phyloP scores from a whole-genome alignment of 2,797 vertebrate genomes.

The Crypturellus tataupa region DNA sequence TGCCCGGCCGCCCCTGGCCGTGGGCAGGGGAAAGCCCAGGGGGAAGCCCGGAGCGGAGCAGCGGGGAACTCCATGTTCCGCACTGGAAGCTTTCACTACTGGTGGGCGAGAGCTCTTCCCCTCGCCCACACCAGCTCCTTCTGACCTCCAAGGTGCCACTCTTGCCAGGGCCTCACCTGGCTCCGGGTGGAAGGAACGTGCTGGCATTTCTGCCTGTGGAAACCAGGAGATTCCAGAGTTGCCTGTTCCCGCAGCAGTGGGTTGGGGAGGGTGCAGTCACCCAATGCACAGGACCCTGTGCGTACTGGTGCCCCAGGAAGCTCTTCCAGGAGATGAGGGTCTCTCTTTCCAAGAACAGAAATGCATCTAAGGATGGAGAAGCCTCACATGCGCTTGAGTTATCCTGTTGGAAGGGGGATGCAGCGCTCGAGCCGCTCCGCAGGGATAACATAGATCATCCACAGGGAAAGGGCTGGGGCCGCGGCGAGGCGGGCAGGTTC shows the following conservation, averaged over 20 bases:
- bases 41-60: not conserved
- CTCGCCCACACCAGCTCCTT: not conserved
- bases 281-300: not conserved
- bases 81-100: not conserved
- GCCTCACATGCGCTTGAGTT: accelerated
- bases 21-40: not conserved
- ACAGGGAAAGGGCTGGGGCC: not conserved
- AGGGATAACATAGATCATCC: not conserved
- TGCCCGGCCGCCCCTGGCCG: accelerated
- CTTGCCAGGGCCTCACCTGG: not conserved
- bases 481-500: not conserved
- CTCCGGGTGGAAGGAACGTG: not conserved
- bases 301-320: accelerated
- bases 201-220: not conserved
- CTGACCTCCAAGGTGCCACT: not conserved
- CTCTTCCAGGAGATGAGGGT: too few relatives aligned
- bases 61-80: not conserved
- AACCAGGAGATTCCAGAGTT: not conserved
- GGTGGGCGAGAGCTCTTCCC: slow-evolving; percentile 7
- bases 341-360: not conserved
- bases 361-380: accelerated
- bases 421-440: not conserved
- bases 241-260: not conserved
- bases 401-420: accelerated
- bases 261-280: not conserved